phyloP scores from a whole-genome alignment of 23 tunicate species.

The Ciona savignyi region DNA sequence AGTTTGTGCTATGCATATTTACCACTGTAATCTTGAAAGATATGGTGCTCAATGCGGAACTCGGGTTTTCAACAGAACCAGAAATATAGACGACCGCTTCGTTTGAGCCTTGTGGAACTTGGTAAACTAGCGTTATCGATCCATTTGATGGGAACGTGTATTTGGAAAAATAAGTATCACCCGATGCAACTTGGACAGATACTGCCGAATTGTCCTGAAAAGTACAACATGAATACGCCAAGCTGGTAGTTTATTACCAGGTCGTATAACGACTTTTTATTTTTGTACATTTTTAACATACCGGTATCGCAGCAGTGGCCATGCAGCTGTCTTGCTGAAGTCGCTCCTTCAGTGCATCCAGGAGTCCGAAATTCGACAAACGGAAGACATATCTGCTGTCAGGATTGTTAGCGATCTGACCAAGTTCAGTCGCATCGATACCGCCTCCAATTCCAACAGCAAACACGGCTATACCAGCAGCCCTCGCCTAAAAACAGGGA shows the following conservation, averaged over 20 bases:
- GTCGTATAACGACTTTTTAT: not conserved
- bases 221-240: not conserved
- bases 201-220: slow-evolving; percentile 7
- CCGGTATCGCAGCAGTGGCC: slow-evolving; percentile 13
- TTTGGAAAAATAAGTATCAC: slow-evolving; percentile 5
- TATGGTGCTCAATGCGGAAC: slow-evolving; percentile 3
- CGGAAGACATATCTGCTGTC: not conserved
- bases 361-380: slow-evolving; percentile 2
- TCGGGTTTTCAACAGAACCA: not conserved
- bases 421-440: slow-evolving; percentile 4
- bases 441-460: slow-evolving; percentile 40
- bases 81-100: slow-evolving; percentile 11
- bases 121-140: not conserved
- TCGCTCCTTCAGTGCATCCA: not conserved
- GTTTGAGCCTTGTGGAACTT: not conserved
- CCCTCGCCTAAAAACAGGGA: not conserved
- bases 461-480: slow-evolving; percentile 12
- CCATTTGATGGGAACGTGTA: slow-evolving; percentile 1
- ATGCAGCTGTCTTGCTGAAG: not conserved
- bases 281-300: not conserved
- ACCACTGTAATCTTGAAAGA: not conserved
- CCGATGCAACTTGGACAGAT: not conserved
- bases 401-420: slow-evolving; percentile 11
- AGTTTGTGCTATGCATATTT: not conserved
- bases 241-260: not conserved